Percentiles rank a stretch among this genome's conserved stretches.
Evolutionary conservation across 2,888 invertebrate species (phyloP).

Genomic region (Lasioglossum zephyrum): DNA sequence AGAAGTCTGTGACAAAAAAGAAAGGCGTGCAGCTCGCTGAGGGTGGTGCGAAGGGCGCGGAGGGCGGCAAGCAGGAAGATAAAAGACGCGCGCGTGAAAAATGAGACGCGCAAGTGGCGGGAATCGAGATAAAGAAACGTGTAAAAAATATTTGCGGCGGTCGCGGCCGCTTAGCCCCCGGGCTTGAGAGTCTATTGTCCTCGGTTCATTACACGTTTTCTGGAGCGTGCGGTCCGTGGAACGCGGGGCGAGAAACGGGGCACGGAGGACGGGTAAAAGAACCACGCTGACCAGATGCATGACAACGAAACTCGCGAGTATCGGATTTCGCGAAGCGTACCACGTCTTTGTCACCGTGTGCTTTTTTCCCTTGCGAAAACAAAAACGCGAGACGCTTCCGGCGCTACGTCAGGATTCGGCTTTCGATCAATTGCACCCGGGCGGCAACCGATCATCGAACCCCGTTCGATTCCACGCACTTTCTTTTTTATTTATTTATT

Average conservation of each 20-base stretch:
- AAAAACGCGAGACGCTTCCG: constrained; percentile 13
- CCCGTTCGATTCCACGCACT: background rate
- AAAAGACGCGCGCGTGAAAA: constrained; percentile 50
- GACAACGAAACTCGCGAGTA: constrained; percentile 58
- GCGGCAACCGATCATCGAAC: background rate
- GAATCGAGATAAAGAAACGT: constrained; percentile 38
- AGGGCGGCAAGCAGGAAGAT: constrained; percentile 5
- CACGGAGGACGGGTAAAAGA: background rate
- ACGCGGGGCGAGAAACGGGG: background rate
- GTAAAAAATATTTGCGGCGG: constrained; percentile 44
- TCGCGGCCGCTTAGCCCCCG: constrained; percentile 39
- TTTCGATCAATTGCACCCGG: background rate
- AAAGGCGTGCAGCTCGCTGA: background rate
- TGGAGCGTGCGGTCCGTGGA: constrained; percentile 13
- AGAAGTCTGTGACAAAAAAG: background rate
- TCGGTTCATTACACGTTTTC: constrained; percentile 61
- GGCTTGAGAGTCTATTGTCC: constrained; percentile 57
- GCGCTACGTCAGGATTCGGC: background rate
- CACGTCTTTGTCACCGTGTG: constrained; percentile 48
- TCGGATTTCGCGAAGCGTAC: constrained; percentile 63
- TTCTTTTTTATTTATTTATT: background rate
- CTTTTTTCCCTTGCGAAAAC: constrained; percentile 31
- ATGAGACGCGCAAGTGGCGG: constrained; percentile 47
- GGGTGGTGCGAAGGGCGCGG: background rate
- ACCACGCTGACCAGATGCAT: constrained; percentile 59